These are phyloP conservation scores for Gallirallus australis DNA, from an alignment of 2,797 vertebrate genomes.

Conservation along the genomic window DNA sequence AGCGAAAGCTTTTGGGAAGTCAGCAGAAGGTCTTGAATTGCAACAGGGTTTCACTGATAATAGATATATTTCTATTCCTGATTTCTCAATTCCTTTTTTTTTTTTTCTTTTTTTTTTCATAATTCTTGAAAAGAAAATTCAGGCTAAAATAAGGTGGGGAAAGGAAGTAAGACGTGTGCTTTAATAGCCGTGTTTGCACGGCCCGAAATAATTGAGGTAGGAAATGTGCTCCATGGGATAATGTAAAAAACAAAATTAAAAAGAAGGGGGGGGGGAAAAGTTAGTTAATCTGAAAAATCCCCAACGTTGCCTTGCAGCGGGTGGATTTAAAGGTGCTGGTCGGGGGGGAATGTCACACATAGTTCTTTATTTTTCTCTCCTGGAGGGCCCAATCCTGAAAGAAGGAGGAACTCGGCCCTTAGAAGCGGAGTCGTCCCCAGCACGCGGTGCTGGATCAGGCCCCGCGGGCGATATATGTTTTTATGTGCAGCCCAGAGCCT, in stretches of 20 bases:
- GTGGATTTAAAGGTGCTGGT: background rate
- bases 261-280: background rate
- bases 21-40: constrained; percentile 15
- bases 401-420: background rate
- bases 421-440: background rate
- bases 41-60: background rate
- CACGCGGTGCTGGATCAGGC: background rate
- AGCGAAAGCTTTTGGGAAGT: background rate
- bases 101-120: background rate
- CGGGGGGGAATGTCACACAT: background rate
- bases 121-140: background rate
- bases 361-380: constrained; percentile 14
- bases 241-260: background rate
- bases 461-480: background rate
- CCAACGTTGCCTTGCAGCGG: background rate
- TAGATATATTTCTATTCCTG: background rate
- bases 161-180: background rate
- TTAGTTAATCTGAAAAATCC: constrained; percentile 35
- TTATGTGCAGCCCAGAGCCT: background rate
- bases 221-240: background rate
- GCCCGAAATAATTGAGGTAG: background rate
- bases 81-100: background rate
- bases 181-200: background rate
- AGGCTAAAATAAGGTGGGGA: background rate
- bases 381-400: constrained; percentile 28